phyloP scores from a whole-genome alignment of 2,888 invertebrate genomes.

The Carterocephalus palaemon region DNA sequence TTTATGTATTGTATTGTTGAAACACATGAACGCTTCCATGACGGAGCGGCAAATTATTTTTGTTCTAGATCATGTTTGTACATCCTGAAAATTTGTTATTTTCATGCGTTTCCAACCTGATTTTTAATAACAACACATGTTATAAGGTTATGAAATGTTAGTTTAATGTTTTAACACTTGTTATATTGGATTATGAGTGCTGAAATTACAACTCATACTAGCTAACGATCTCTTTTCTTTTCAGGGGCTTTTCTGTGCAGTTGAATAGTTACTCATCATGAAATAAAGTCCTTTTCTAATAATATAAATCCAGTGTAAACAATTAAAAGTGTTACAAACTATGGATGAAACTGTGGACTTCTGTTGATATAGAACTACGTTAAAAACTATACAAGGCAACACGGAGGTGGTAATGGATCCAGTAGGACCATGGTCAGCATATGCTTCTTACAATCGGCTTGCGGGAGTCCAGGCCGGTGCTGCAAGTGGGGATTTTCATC shows the following conservation, averaged over 20 bases:
- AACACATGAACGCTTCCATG: constrained; percentile 69
- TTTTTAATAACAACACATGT: neutral
- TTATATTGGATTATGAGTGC: neutral
- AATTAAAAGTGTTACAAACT: constrained; percentile 61
- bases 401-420: constrained; percentile 88
- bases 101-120: neutral
- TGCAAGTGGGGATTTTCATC: constrained; percentile 83
- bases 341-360: constrained; percentile 78
- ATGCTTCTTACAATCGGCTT: constrained; percentile 90
- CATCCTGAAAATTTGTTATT: constrained; percentile 21
- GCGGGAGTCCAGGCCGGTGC: constrained; percentile 84
- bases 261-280: constrained; percentile 50
- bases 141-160: constrained; percentile 11
- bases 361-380: constrained; percentile 71
- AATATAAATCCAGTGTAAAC: constrained; percentile 58
- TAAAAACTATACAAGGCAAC: constrained; percentile 59
- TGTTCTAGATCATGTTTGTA: constrained; percentile 38
- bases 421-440: constrained; percentile 92
- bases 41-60: constrained; percentile 69
- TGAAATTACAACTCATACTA: constrained; percentile 7
- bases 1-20: constrained; percentile 62
- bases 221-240: constrained; percentile 47
- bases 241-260: constrained; percentile 61
- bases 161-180: neutral
- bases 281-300: constrained; percentile 57